Percentiles rank a stretch among this genome's conserved stretches.
Conservation (phyloP, 64 coral and sea anemone genomes). For the Actinia equina region DNA sequence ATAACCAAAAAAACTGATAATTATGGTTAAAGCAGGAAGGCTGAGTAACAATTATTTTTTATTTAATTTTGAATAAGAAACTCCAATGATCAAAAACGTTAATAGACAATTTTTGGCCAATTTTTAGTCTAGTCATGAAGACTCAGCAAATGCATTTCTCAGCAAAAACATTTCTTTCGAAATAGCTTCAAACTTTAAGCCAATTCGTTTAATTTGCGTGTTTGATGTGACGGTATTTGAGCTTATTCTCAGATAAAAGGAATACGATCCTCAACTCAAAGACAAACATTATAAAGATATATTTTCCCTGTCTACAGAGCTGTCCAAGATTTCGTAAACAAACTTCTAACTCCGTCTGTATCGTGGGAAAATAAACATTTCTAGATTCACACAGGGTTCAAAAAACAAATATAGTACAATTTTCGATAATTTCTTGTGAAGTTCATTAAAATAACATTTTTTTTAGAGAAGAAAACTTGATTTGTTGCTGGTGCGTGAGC, state of each 20-base stretch:
- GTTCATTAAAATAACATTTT: not conserved
- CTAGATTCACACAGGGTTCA: not conserved
- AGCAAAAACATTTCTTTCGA: not conserved
- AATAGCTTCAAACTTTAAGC: not conserved
- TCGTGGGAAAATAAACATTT: constrained; percentile 13
- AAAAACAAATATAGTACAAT: not conserved
- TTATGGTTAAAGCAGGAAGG: not conserved
- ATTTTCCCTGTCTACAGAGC: not conserved
- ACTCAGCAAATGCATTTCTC: not conserved
- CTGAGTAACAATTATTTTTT: not conserved
- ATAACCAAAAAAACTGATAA: not conserved
- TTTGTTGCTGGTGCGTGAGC: not conserved
- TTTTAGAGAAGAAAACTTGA: not conserved
- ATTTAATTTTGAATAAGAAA: not conserved
- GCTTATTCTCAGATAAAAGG: not conserved
- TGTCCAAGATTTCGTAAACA: constrained; percentile 1
- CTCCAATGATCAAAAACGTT: not conserved
- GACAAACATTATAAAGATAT: constrained; percentile 5
- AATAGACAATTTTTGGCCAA: not conserved
- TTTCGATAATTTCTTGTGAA: not conserved
- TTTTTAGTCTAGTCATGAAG: not conserved
- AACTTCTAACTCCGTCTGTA: not conserved
- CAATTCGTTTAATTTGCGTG: not conserved
- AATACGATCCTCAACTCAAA: not conserved
- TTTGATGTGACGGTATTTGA: not conserved